A percentile compares a stretch with the other conserved stretches of the same genome.
These are phyloP conservation scores for Eupithecia subfuscata DNA, from an alignment of 2,888 invertebrate genomes.

Conservation along the genomic window DNA sequence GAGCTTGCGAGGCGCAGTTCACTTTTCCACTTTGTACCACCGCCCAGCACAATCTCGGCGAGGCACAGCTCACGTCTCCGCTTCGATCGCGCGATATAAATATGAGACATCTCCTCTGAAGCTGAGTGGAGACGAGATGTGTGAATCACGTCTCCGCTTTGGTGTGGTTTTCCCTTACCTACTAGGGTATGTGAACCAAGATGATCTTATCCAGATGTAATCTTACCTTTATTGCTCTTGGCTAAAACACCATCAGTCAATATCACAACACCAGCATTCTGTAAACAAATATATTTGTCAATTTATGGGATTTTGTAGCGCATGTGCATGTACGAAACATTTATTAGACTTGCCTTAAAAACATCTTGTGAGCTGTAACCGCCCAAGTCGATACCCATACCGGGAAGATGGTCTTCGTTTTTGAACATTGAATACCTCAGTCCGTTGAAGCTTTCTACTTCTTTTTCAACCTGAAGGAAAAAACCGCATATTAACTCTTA, in stretches of 20 bases:
- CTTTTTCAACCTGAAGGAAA: conserved; percentile 70
- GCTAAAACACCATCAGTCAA: conserved; percentile 89
- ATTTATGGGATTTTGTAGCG: neutral
- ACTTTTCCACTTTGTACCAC: too few species aligned
- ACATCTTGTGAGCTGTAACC: conserved; percentile 71
- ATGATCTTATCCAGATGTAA: neutral
- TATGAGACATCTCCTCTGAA: too few species aligned
- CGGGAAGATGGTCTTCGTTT: conserved; percentile 72
- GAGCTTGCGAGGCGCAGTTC: too few species aligned
- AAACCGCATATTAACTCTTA: too few species aligned
- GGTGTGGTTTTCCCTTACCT: too few species aligned
- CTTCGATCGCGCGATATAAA: too few species aligned
- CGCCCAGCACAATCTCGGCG: too few species aligned
- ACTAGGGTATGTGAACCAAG: neutral
- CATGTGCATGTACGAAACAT: neutral
- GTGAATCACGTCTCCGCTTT: too few species aligned
- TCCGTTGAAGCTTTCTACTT: conserved; percentile 78
- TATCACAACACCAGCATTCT: conserved; percentile 91
- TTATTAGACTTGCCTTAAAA: conserved; percentile 60
- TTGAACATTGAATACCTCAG: conserved; percentile 72
- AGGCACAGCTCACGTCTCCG: too few species aligned
- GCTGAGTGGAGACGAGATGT: too few species aligned
- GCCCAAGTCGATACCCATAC: conserved; percentile 71
- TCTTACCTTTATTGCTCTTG: conserved; percentile 83
- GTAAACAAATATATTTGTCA: conserved; percentile 54